These are phyloP conservation scores for Argyra leucocephala DNA, from an alignment of 2,888 invertebrate genomes.

Conservation along the genomic window DNA sequence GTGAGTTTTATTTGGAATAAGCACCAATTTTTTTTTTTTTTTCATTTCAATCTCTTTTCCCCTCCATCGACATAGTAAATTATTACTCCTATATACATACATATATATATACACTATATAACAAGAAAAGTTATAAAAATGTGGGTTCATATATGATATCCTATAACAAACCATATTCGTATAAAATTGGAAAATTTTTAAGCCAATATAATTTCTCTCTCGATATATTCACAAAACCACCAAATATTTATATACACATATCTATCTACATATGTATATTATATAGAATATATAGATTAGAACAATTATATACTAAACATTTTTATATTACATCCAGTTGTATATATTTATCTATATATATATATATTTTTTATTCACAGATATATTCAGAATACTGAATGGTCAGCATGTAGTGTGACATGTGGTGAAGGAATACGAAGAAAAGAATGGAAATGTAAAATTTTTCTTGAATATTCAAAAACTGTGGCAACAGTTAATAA, in stretches of 20 bases:
- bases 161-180: too few species aligned
- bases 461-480: slow-evolving; percentile 82
- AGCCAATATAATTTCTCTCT: too few species aligned
- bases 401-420: slow-evolving; percentile 84
- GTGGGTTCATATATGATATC: too few species aligned
- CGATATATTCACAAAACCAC: too few species aligned
- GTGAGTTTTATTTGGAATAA: background rate
- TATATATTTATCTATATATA: background rate
- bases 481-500: slow-evolving; percentile 83
- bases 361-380: slow-evolving; percentile 45
- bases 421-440: slow-evolving; percentile 85
- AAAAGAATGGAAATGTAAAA: slow-evolving; percentile 86
- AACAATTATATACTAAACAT: too few species aligned
- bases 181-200: too few species aligned
- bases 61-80: background rate
- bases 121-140: too few species aligned
- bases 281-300: too few species aligned
- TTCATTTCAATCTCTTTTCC: background rate
- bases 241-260: too few species aligned
- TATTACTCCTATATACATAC: background rate
- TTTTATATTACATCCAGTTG: too few species aligned
- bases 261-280: too few species aligned
- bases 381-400: slow-evolving; percentile 78
- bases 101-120: too few species aligned
- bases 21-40: background rate